Percentiles rank a stretch among this genome's conserved stretches.
phyloP scores from a whole-genome alignment of 1,140 invertebrate species.

The Elysia chlorotica region DNA sequence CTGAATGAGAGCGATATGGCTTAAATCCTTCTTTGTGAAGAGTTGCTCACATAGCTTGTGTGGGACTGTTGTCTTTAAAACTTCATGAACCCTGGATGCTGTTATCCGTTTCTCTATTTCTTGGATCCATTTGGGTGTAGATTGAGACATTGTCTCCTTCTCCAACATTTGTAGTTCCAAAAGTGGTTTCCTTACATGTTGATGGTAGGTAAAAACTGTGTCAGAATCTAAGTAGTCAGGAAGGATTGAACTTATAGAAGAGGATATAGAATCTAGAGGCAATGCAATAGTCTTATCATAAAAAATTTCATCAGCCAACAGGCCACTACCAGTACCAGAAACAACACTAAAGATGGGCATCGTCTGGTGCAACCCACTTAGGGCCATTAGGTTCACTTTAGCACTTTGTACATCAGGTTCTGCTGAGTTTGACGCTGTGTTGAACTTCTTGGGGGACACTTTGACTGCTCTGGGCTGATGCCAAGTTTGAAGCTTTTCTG shows the following conservation, averaged over 20 bases:
- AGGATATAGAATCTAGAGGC: neutral
- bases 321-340: no score
- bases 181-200: neutral
- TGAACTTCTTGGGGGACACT: no score
- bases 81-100: neutral
- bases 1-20: no score
- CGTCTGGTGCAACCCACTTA: no score
- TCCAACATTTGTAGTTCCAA: neutral
- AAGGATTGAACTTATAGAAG: neutral
- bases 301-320: neutral
- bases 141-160: neutral
- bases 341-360: no score
- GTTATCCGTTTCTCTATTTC: neutral
- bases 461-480: no score
- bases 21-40: neutral
- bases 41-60: neutral
- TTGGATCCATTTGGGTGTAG: neutral
- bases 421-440: no score
- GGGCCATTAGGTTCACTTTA: no score
- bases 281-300: neutral
- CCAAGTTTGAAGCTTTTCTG: no score
- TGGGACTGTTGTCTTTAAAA: neutral
- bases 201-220: neutral
- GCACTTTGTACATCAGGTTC: no score
- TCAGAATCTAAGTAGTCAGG: neutral